Evolutionary conservation across 2,797 vertebrate genomes (phyloP).

Genomic region (Rousettus madagascariensis): DNA sequence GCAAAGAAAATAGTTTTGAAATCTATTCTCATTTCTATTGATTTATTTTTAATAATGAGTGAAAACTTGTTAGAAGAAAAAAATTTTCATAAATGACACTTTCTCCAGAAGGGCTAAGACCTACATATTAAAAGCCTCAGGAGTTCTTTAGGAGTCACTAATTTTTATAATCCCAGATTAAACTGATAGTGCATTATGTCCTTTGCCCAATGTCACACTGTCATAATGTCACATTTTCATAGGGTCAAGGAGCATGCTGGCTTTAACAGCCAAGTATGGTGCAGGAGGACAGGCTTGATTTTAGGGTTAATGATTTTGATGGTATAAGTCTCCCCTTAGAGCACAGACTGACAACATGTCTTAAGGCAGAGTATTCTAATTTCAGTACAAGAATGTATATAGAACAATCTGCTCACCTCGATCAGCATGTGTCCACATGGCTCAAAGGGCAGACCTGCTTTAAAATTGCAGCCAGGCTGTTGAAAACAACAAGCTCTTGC

Average conservation of each 20-base stretch:
- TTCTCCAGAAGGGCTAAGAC: not conserved
- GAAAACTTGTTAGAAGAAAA: conserved; percentile 36
- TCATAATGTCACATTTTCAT: not conserved
- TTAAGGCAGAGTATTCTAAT: not conserved
- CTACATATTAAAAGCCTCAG: not conserved
- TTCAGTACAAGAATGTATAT: not conserved
- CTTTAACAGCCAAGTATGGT: not conserved
- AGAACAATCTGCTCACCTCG: not conserved
- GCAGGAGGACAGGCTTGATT: too few species aligned
- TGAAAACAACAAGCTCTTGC: not conserved
- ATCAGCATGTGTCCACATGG: not conserved
- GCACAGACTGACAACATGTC: not conserved
- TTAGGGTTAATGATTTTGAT: not conserved
- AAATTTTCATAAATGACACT: not conserved
- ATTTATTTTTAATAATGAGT: conserved; percentile 50
- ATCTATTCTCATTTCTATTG: not conserved
- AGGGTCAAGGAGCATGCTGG: not conserved
- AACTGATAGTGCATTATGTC: not conserved
- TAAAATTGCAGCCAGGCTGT: not conserved
- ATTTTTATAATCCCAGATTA: not conserved
- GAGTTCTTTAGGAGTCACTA: not conserved
- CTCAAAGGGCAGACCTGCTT: not conserved
- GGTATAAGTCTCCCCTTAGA: not conserved
- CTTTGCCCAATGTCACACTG: not conserved
- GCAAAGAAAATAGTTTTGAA: conserved; percentile 15